Base-by-base conservation (phyloP, 1,140 invertebrate genomes). In the Branchinecta lindahli region DNA sequence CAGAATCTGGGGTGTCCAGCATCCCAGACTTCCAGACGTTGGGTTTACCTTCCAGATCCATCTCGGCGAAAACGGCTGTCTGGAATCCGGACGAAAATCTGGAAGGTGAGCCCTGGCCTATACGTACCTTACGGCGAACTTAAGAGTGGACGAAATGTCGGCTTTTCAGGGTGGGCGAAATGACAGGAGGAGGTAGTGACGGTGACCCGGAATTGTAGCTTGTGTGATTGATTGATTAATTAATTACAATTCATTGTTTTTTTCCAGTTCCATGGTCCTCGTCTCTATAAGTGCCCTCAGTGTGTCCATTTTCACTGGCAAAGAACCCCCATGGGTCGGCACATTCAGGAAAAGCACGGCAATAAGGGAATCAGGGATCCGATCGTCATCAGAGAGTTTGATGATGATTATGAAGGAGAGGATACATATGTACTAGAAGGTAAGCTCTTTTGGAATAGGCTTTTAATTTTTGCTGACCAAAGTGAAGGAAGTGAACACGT, bases 221-320 rank as follows among this genome's bases (percentile, higher is more conserved):
- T 33, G 5, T 5, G 33, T 33, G 33, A 33, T 33, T 33, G 33
- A 33, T 33, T 33, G 33, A 33, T 33, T 12, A 68, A 21, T 68
- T 12, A 68, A 68, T 45, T 68, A 45, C 10, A 45, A 46, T 21
- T 10, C 61, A 52, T 61, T n/a, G n/a, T n/a, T 69, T 88, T 90
- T 79, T 81, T 90, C 70, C 86, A 86, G 78, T 84, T 90, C 80
- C 89, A 91, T 78, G 87, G 87, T 71, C 78, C 81, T 7, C 82
- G 80, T 71, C 77, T 91, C 33, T 89, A 86, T 76, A 85, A 85
- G 73, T 71, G 69, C 44, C 66, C 47, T 8, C 69, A 71, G 45
- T 72, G 71, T 44, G 65, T 67, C 45, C 75, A 76, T 72, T 72
- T 80, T 8, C 79, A 84, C 47, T 79, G 83, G 76, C 81, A 83